Evolutionary conservation across 2,113 vertebrate species (phyloP).

Genomic region (Promerops cafer): DNA sequence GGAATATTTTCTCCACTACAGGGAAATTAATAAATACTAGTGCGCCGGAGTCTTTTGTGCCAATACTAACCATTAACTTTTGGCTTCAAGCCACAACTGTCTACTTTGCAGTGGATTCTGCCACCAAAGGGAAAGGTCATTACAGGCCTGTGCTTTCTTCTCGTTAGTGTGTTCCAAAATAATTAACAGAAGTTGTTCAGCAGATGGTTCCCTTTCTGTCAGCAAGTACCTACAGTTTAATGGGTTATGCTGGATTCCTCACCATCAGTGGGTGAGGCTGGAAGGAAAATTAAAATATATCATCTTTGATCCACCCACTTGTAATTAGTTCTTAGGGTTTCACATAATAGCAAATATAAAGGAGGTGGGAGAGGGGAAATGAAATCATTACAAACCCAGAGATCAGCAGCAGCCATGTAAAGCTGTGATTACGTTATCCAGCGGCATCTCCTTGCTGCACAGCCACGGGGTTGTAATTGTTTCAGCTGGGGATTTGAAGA

Average conservation of each 20-base stretch:
- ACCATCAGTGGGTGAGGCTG: conserved; percentile 73
- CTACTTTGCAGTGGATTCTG: conserved; percentile 72
- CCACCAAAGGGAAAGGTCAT: conserved; percentile 77
- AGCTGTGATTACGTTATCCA: conserved; percentile 28
- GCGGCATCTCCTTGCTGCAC: background rate
- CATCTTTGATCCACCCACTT: conserved; percentile 76
- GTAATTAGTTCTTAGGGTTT: conserved; percentile 74
- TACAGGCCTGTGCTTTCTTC: conserved; percentile 70
- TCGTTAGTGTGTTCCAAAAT: conserved; percentile 69
- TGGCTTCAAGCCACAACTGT: conserved; percentile 71
- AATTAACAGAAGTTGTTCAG: conserved; percentile 79
- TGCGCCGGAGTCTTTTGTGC: conserved; percentile 62
- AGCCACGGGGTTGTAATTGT: conserved; percentile 20
- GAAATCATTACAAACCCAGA: conserved; percentile 61
- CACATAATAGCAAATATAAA: conserved; percentile 65
- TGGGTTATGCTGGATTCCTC: conserved; percentile 72
- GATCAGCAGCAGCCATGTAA: conserved; percentile 31
- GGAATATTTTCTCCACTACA: conserved; percentile 74
- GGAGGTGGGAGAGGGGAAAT: conserved; percentile 64
- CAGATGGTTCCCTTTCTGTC: conserved; percentile 83
- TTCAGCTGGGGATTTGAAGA: conserved; percentile 28
- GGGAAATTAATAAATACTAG: conserved; percentile 75
- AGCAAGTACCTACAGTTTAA: conserved; percentile 75
- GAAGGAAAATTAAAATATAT: conserved; percentile 74
- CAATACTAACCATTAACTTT: conserved; percentile 78